These are phyloP conservation scores for Drosophila seguyi DNA, from an alignment of 1,140 invertebrate species.

Conservation along the genomic window DNA sequence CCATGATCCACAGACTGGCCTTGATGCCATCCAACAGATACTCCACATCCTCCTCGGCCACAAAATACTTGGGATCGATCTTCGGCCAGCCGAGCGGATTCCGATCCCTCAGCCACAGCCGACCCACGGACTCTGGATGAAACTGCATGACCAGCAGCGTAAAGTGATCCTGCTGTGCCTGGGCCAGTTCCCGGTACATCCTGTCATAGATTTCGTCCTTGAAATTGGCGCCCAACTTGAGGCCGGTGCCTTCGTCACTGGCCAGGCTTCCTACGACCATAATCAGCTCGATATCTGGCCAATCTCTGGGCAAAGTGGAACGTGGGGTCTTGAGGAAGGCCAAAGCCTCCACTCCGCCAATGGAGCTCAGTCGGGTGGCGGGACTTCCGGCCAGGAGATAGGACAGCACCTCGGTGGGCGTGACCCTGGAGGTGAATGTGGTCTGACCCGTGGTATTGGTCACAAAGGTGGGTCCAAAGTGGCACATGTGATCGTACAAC, in stretches of 20 bases:
- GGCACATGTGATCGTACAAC: slow-evolving; percentile 91
- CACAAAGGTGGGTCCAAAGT: slow-evolving; percentile 88
- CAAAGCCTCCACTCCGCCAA: slow-evolving; percentile 88
- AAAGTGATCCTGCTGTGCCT: slow-evolving; percentile 87
- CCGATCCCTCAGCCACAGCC: slow-evolving; percentile 88
- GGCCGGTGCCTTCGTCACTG: slow-evolving; percentile 88
- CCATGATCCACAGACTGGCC: slow-evolving; percentile 87
- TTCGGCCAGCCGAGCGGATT: slow-evolving; percentile 91
- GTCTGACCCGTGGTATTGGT: slow-evolving; percentile 86
- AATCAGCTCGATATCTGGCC: slow-evolving; percentile 88
- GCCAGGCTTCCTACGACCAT: slow-evolving; percentile 86
- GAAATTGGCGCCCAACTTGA: slow-evolving; percentile 87
- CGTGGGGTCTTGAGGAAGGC: slow-evolving; percentile 88
- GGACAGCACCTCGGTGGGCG: slow-evolving; percentile 85
- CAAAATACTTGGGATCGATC: slow-evolving; percentile 91
- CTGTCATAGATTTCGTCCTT: slow-evolving; percentile 87
- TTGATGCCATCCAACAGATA: slow-evolving; percentile 89
- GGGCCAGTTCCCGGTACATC: slow-evolving; percentile 87
- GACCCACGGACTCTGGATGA: slow-evolving; percentile 90
- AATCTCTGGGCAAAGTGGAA: slow-evolving; percentile 86
- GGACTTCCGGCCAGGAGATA: slow-evolving; percentile 86
- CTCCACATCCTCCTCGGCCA: slow-evolving; percentile 88
- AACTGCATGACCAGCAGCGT: slow-evolving; percentile 90
- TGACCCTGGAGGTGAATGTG: slow-evolving; percentile 56
- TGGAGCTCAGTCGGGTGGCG: slow-evolving; percentile 84